Base-by-base conservation (phyloP, 1,140 invertebrate species). In the Drosophila jambulina region DNA sequence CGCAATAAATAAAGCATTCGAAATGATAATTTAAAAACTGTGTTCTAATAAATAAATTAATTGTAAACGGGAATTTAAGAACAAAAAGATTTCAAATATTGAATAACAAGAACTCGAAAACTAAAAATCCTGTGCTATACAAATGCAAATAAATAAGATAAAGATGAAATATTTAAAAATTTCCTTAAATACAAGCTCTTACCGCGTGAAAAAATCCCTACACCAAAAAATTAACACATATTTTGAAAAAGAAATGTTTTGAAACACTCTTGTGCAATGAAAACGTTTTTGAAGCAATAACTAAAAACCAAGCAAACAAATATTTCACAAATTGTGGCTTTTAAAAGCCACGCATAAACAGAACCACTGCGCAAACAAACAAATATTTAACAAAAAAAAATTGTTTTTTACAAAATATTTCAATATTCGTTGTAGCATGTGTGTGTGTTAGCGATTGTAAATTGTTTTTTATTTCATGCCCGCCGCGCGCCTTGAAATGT, bases 401-500 rank as follows among this genome's bases (percentile, higher is more conserved):
- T 46, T 43, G 54, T 83, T 82, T 79, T 58, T 36, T 42, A 79
- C 60, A 64, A 60, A 72, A 60, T 15, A 60, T 60, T 72, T 72
- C 29, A 70, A 70, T 38, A 68, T 38, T 45, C 36, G 36, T 19
- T 60, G 40, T 10, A 60, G 17, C 36, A 43, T 49, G 43, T 45
- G 43, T 59, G 60, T 56, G 48, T 43, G 70, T 48, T 59, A 32
- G 27, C 32, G 57, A 61, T 71, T 80, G 58, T 78, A 75, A 76
- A 65, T 53, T 57, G 56, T 85, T 70, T 78, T 84, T 87, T 80
- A 83, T 80, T 83, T 79, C 69, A 87, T 78, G 43, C 78, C 71
- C 62, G 49, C 75, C 71, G 49, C 61, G 64, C 83, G 81, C 84
- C 85, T 88, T 90, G 85, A 88, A 90, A 90, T 84, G 58, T 88